Evolutionary conservation across 2,797 vertebrate species (phyloP), one percentile per base, ranked within the genome.

Genomic region (Dipus sagitta): DNA sequence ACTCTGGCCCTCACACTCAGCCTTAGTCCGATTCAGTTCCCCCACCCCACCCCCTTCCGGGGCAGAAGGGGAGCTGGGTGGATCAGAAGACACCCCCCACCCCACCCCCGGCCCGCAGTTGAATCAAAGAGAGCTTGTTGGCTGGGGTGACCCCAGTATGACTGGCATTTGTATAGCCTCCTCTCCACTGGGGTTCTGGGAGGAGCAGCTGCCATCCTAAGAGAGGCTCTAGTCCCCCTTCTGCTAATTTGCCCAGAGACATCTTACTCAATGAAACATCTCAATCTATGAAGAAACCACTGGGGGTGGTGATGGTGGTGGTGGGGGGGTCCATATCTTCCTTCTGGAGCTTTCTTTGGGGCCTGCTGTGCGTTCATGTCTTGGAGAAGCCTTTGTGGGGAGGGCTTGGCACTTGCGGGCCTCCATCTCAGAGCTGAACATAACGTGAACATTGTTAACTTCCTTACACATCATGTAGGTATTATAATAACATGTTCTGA

Each of bases 401-500:
- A 88, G 74, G 75, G 38, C 54, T 81, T 93, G 91, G 89, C 6
- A 24, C 84, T 58, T 1, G 0, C 11, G 60, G 58, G 70, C 87
- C 81, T 96, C 0, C n/a, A 67, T 30, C 92, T 90, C 85, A 77
- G 93, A 90, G 81, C 34, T 82, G 95, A 96, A 75, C 93, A 95
- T 88, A 97, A 96, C 87, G 5, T 14, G 93, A 92, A 90, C 93
- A 94, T 85, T 96, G 94, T 97, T 95, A 86, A 81, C 80, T 96
- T 91, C 32, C 64, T 97, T 96, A 97, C 96, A 93, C 93, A 96
- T 96, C 94, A 12, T 95, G 91, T 92, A 97, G 95, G 96, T 96
- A 96, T 96, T 96, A 94, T 97, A 97, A 96, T 96, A 94, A 95
- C 92, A 94, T 74, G 94, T 96, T 96, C 95, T 87, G 92, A 97